Base-by-base conservation (phyloP, 2,797 vertebrate species). In the Amniataba percoides region DNA sequence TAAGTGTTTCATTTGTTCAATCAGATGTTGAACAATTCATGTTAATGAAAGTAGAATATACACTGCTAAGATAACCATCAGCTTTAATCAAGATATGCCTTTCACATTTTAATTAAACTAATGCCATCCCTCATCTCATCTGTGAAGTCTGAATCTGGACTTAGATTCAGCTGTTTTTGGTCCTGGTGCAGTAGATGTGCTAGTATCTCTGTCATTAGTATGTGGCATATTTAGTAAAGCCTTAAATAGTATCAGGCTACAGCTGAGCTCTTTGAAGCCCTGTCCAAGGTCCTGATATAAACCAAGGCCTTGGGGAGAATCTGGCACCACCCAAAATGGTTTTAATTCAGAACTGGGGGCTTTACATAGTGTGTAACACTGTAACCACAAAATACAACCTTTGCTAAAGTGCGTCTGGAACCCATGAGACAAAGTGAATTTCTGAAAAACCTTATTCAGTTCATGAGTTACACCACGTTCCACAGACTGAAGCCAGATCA, bases 231-330 rank as follows among this genome's bases (percentile, higher is more conserved):
- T 83, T 66, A 53, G 45, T 18, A 55, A 60, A 81, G 62, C 21
- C 48, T 63, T 59, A 77, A 83, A 71, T 59, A 58, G 52, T 46
- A 56, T 77, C 39, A 36, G 57, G 21, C 51, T 52, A 25, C 39
- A 68, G 66, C 48, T 59, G 60, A 36, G 12, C 25, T 71, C 71
- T 70, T 84, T 77, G 70, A 83, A 88, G 77, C 83, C 61, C 90
- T 91, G 85, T 93, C 93, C 92, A 92, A 90, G 89, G 90, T 94
- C 79, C 90, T 78, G 89, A 93, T 88, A 74, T 78, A 34, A 71
- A 81, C 60, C 62, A 31, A 74, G 67, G 49, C 59, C 57, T 75
- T 69, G 15, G 71, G n/a, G 42, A 66, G 57, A 77, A 63, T 40
- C 66, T 77, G 81, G n/a, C 63, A 67, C 40, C 48, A 43, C 34